Base-by-base conservation (phyloP, 2,113 vertebrate species). In the Seriola quinqueradiata region DNA sequence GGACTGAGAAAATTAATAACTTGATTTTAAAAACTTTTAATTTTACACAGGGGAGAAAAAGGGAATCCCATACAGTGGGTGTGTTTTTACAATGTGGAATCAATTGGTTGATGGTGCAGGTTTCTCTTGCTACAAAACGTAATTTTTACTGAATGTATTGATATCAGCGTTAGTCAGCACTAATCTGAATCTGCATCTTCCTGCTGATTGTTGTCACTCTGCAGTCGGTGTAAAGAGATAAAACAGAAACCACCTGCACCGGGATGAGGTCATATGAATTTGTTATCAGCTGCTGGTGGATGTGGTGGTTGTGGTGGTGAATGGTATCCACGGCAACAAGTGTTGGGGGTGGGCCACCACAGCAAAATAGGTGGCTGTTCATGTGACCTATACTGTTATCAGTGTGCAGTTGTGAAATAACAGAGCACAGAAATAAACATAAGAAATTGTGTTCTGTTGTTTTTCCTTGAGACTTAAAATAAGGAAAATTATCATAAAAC, bases 191-290 rank as follows among this genome's bases (percentile, higher is more conserved):
- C 54, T 67, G 46, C 8, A 42, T 60, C 76, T 82, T 89, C 81
- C 83, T 76, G 74, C 42, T 74, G 38, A 46, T 59, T 54, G 50
- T 25, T 64, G 65, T 70, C 58, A 9, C 32, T 38, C 48, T 59
- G 58, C 66, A 14, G 63, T 64, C 10, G 44, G 70, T 23, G 55
- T 73, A 32, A 44, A 75, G 42, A 81, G 58, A 75, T 23, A 16
- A 7, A 28, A 34, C 52, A 77, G 78, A 60, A 80, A 52, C 69
- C 85, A 90, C 87, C 87, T 90, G 85, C 78, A 11, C 42, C 3
- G 67, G 32, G 65, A 84, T 88, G 89, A 89, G 89, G 70, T 90
- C 89, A 90, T 90, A 89, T 82, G 89, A 83, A 84, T 86, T 60
- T 63, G 28, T 82, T 77, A 78, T 81, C 58, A 63, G 82, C 77